These are phyloP conservation scores for Dynastes hyllus DNA, from an alignment of 2,888 invertebrate genomes.

Conservation along the genomic window DNA sequence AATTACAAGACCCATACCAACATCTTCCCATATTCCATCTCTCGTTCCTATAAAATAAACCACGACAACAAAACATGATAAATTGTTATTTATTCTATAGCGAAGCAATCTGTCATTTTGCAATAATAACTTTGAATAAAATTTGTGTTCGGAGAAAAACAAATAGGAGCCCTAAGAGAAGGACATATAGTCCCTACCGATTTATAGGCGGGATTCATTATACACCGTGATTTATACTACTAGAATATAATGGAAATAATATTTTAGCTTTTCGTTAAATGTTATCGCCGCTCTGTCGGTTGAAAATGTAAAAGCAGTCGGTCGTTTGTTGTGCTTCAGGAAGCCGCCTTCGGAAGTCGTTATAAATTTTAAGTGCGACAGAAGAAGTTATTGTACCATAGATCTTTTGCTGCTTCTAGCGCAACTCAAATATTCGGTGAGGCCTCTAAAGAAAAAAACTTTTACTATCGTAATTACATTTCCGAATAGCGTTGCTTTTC, in stretches of 20 bases:
- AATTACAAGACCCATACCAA: no score
- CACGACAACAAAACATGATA: neutral
- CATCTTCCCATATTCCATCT: neutral
- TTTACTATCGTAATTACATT: no score
- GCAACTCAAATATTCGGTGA: no score
- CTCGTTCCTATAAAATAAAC: neutral
- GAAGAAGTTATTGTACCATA: no score
- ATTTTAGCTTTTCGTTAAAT: neutral
- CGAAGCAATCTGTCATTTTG: neutral
- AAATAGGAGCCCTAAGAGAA: neutral
- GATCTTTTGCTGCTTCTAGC: no score
- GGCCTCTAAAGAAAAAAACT: no score
- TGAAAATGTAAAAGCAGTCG: no score
- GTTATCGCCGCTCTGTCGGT: no score
- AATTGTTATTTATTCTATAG: constrained; percentile 1
- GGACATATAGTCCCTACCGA: neutral
- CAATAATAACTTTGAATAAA: neutral
- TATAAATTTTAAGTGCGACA: no score
- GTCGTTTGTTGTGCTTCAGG: no score
- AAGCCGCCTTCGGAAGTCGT: no score
- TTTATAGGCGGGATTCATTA: neutral
- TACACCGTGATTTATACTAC: neutral
- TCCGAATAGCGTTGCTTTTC: no score
- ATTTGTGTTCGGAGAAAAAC: neutral
- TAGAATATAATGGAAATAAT: constrained; percentile 6